Percentiles rank a stretch among this genome's conserved stretches.
phyloP scores from a whole-genome alignment of 2,888 invertebrate genomes.

The Pterobdella sp. region DNA sequence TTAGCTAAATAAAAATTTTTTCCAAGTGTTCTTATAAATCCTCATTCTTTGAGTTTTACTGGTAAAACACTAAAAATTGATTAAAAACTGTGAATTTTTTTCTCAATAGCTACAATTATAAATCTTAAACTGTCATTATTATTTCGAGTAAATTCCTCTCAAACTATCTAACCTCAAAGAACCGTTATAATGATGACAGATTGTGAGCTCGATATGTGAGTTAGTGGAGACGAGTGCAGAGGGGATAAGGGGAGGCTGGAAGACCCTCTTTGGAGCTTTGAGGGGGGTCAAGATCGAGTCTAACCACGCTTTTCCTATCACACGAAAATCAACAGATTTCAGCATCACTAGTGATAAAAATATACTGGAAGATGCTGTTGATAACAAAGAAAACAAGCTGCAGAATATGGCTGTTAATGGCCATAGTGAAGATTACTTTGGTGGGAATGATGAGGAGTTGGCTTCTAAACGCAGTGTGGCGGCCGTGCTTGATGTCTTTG shows the following conservation, averaged over 20 bases:
- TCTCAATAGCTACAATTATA: no score
- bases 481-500: constrained; percentile 71
- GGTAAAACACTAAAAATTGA: no score
- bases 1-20: neutral
- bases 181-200: constrained; percentile 58
- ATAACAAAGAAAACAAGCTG: neutral
- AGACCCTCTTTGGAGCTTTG: constrained; percentile 85
- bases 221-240: constrained; percentile 87
- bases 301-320: constrained; percentile 40
- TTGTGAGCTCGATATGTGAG: constrained; percentile 87
- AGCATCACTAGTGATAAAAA: neutral
- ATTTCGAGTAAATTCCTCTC: no score
- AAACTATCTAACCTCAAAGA: no score
- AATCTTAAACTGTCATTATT: no score
- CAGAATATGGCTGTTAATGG: neutral
- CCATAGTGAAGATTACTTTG: neutral
- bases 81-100: no score
- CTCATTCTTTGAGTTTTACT: neutral
- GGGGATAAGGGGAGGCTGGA: constrained; percentile 90
- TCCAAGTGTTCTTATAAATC: neutral
- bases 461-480: constrained; percentile 43
- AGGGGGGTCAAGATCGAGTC: constrained; percentile 63
- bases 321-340: no score
- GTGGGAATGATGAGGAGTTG: neutral
- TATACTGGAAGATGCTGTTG: neutral